Evolutionary conservation across 2,888 invertebrate species (phyloP).

Genomic region (Lasioglossum figueresi): DNA sequence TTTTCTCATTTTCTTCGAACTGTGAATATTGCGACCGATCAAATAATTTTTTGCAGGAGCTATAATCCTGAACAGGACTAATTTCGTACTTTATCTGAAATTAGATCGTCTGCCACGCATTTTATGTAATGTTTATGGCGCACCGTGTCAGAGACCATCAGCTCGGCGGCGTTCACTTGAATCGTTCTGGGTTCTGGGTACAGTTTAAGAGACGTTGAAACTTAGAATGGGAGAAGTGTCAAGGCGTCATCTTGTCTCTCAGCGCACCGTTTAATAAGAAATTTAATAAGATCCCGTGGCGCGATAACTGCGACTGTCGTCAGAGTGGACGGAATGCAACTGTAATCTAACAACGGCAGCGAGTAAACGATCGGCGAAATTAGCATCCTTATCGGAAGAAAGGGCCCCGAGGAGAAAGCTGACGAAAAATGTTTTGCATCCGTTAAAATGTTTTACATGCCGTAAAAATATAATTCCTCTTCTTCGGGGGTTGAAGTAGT

Average conservation of each 20-base stretch:
- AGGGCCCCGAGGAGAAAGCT: background rate
- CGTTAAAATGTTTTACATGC: background rate
- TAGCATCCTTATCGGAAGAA: background rate
- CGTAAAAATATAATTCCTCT: background rate
- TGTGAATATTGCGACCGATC: background rate
- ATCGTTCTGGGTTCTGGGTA: background rate
- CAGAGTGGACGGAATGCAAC: background rate
- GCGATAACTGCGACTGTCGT: background rate
- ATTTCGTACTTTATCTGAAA: background rate
- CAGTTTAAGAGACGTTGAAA: background rate
- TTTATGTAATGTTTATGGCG: background rate
- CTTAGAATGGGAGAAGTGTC: background rate
- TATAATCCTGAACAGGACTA: background rate
- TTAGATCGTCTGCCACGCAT: background rate
- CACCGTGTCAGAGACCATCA: background rate
- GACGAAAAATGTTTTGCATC: background rate
- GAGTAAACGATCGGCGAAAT: background rate
- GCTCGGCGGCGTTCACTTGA: background rate
- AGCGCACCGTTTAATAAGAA: conserved; percentile 2
- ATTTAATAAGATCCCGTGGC: conserved; percentile 18
- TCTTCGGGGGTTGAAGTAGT: background rate
- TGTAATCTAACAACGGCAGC: background rate
- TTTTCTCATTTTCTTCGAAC: background rate
- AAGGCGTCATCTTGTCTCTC: background rate
- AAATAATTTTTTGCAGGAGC: background rate